phyloP scores from a whole-genome alignment of 2,797 vertebrate species.

The Trachops cirrhosus region DNA sequence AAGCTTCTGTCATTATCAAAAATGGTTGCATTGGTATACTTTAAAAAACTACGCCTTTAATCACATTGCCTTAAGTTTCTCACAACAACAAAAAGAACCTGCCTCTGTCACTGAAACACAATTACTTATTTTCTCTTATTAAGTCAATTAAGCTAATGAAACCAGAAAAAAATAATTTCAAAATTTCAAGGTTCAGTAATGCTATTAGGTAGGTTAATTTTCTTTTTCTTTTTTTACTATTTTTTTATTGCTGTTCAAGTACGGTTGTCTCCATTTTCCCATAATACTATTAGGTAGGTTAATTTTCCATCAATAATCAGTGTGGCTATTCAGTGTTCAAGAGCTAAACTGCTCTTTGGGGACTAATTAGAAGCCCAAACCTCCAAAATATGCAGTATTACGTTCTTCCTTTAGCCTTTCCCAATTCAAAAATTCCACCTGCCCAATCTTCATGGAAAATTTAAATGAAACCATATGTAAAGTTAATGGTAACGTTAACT shows the following conservation, averaged over 20 bases:
- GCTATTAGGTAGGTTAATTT: not conserved
- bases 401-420: not conserved
- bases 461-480: not conserved
- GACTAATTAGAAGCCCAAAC: not conserved
- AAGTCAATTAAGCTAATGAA: not conserved
- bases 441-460: not conserved
- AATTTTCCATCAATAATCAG: not conserved
- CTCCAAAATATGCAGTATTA: not conserved
- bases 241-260: too few relatives aligned
- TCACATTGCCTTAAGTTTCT: not conserved
- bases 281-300: not conserved
- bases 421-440: not conserved
- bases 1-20: not conserved
- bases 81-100: not conserved
- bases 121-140: not conserved
- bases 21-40: not conserved
- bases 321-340: not conserved
- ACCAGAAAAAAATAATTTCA: not conserved
- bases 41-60: not conserved
- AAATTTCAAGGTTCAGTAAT: not conserved
- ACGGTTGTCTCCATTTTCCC: too few relatives aligned
- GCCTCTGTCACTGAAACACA: not conserved
- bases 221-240: too few relatives aligned
- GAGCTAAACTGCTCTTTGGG: not conserved
- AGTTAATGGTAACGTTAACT: not conserved